Conservation (phyloP, 2,113 vertebrate genomes). For the Nannobrachium achirus region DNA sequence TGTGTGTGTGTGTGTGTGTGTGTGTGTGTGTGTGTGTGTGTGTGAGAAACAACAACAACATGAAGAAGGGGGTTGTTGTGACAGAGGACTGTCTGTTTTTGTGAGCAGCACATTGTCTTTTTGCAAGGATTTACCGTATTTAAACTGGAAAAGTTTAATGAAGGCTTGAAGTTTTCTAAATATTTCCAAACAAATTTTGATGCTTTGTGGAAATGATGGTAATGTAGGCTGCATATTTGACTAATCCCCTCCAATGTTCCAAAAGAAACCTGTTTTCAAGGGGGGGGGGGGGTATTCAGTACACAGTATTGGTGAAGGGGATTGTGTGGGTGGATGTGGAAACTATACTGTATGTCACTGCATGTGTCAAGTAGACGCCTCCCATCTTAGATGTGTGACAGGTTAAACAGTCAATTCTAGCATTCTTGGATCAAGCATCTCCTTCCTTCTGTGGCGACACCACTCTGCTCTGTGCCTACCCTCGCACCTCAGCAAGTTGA, state of each 20-base stretch:
- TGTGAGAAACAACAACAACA: constrained; percentile 22
- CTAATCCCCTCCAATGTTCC: constrained; percentile 15
- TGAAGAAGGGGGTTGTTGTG: neutral
- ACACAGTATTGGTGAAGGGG: neutral
- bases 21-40: constrained; percentile 4
- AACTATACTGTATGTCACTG: neutral
- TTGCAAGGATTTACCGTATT: constrained; percentile 8
- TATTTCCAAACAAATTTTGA: constrained; percentile 5
- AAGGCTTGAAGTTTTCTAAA: neutral
- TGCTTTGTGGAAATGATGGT: constrained; percentile 17
- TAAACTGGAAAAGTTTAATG: constrained; percentile 28
- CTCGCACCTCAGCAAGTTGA: too few relatives aligned
- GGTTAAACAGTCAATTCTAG: neutral
- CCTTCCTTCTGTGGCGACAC: neutral
- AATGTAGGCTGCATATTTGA: constrained; percentile 26
- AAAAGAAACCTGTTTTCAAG: constrained; percentile 7
- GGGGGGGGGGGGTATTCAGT: too few relatives aligned
- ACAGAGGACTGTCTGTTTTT: constrained; percentile 21
- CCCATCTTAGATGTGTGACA: constrained; percentile 4
- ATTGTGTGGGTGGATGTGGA: neutral
- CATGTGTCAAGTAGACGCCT: neutral
- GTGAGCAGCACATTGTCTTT: neutral
- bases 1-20: neutral
- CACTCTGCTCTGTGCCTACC: too few relatives aligned
- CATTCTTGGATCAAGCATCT: constrained; percentile 4